phyloP scores from a whole-genome alignment of 2,113 vertebrate genomes.

The Herpailurus yagouaroundi region DNA sequence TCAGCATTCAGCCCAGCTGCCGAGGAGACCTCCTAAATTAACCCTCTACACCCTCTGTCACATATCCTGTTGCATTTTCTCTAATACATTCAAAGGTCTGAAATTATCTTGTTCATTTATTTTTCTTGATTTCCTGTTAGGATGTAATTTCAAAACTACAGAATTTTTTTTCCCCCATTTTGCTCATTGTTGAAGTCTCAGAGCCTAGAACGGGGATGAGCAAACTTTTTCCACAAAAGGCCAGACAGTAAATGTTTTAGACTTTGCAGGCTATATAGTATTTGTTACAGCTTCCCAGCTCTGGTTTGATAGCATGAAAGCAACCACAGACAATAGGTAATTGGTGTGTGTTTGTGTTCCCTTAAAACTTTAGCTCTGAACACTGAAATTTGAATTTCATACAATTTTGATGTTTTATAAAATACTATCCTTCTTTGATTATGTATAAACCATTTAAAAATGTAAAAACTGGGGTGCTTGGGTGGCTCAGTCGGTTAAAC shows the following conservation, averaged over 20 bases:
- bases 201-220: not conserved
- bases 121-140: not conserved
- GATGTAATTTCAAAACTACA: not conserved
- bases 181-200: not conserved
- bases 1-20: not conserved
- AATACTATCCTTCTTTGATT: not conserved
- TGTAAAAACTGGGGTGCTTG: not conserved
- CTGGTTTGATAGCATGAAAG: not conserved
- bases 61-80: not conserved
- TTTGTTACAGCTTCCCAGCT: not conserved
- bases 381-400: not conserved
- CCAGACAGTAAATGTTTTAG: not conserved
- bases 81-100: not conserved
- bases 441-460: not conserved
- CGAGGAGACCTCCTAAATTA: not conserved
- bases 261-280: not conserved
- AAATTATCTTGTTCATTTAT: not conserved
- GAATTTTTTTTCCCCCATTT: not conserved
- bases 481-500: no score
- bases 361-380: not conserved
- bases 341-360: not conserved
- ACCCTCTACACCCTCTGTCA: not conserved
- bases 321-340: not conserved
- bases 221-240: not conserved
- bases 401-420: slow-evolving; percentile 6